Percentiles rank a stretch among this genome's conserved stretches.
These are phyloP conservation scores for Polyommatus icarus DNA, from an alignment of 2,888 invertebrate genomes.

Conservation along the genomic window DNA sequence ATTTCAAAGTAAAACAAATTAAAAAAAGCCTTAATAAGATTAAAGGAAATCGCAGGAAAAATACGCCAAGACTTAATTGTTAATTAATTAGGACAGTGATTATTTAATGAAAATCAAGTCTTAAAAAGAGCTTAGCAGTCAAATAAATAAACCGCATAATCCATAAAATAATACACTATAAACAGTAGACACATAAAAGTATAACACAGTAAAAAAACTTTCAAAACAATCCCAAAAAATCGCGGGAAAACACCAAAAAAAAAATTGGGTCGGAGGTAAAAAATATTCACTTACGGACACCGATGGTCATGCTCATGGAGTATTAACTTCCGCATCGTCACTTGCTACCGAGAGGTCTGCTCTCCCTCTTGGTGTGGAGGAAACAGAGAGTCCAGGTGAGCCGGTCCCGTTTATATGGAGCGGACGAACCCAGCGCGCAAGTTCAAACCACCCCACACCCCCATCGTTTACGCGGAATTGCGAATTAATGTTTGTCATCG, in stretches of 20 bases:
- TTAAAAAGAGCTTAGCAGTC: not conserved
- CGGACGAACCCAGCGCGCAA: conserved; percentile 44
- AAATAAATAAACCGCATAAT: not conserved
- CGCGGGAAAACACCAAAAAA: conserved; percentile 29
- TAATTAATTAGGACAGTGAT: not conserved
- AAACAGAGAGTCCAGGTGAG: conserved; percentile 44
- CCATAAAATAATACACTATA: not conserved
- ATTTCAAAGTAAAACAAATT: not conserved
- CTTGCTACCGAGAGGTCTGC: conserved; percentile 27
- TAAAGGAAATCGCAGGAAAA: conserved; percentile 1
- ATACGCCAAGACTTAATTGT: not conserved
- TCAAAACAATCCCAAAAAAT: not conserved
- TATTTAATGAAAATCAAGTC: not conserved
- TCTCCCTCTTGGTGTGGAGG: conserved; percentile 42
- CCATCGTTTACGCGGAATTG: conserved; percentile 24
- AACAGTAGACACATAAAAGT: no score
- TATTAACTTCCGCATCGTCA: conserved; percentile 49
- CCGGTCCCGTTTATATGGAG: conserved; percentile 42
- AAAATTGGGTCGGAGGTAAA: not conserved
- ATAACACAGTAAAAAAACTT: conserved; percentile 2
- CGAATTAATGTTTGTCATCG: not conserved
- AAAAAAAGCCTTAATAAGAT: not conserved
- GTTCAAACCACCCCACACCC: conserved; percentile 40
- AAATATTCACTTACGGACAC: conserved; percentile 53
- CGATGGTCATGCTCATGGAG: conserved; percentile 53